Percentiles rank a stretch among this genome's conserved stretches.
phyloP scores from a whole-genome alignment of 2,113 vertebrate species.

The Platycercus adscitus region DNA sequence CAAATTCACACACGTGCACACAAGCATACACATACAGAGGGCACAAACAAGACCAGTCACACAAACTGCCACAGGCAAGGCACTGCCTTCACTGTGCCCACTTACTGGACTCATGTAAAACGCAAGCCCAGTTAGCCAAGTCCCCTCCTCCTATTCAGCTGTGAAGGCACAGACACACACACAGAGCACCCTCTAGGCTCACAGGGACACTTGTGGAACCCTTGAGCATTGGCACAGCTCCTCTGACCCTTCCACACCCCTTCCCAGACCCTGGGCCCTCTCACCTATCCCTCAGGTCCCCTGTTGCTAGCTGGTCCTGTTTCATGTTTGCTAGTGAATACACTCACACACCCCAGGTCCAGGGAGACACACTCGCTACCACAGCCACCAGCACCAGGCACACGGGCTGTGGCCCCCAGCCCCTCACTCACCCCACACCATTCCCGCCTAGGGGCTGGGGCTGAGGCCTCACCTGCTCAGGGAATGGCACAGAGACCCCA shows the following conservation, averaged over 20 bases:
- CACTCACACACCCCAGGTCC: rapidly evolving
- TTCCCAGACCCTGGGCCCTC: neutral
- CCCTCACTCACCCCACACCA: neutral
- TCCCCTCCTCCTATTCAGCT: neutral
- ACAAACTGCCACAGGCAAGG: neutral
- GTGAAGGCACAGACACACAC: neutral
- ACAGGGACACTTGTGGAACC: rapidly evolving
- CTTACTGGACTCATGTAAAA: rapidly evolving
- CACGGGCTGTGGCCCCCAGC: neutral
- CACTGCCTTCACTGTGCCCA: neutral
- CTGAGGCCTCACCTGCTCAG: rapidly evolving
- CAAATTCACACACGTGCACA: neutral
- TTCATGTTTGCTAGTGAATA: rapidly evolving
- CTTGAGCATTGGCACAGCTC: neutral
- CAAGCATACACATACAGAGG: neutral
- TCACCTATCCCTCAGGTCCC: neutral
- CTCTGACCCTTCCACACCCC: neutral
- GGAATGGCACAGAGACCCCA: neutral
- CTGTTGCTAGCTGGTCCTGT: rapidly evolving
- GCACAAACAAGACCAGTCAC: rapidly evolving
- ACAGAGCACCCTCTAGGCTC: rapidly evolving
- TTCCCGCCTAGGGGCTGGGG: rapidly evolving
- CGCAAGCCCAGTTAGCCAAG: neutral
- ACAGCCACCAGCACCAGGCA: rapidly evolving
- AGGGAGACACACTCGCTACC: rapidly evolving